Base-by-base conservation (phyloP, 2,888 invertebrate genomes). In the Cerastoderma edule region DNA sequence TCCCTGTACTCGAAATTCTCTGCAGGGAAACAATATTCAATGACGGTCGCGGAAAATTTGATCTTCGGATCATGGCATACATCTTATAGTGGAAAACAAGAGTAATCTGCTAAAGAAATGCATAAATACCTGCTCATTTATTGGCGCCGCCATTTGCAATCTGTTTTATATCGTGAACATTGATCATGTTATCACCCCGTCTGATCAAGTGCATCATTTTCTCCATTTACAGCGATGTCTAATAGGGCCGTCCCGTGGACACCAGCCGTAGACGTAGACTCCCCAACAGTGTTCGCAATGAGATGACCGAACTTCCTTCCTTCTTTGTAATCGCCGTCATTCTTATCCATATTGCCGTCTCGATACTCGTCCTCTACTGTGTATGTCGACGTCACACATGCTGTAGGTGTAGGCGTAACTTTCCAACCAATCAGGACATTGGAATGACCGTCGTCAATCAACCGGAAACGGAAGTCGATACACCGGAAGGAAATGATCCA, bases 261-360 rank as follows among this genome's bases (percentile, higher is more conserved):
- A 48, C 50, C 2, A 22, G n/a, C 46, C n/a, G 66, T 8, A 32
- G n/a, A 27, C 33, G 66, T 48, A 48, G 16, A 4, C 48, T n/a
- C 32, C 24, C 28, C 8, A 50, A 19, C 32, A 10, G 16, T 27
- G 56, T 44, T 54, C 46, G 56, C 22, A 24, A 57, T 35, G 68
- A 68, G 56, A 68, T 68, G 68, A 56, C 46, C 13, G 68, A 68
- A 56, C 57, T 68, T 44, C 68, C 68, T 10, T 44, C 56, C 5
- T 46, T 68, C 30, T 56, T 56, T 46, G 56, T 68, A 19, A 56
- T 68, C 50, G 66, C 50, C 16, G 66, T 50, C 3, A 50, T 33
- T 22, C 27, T 66, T 6, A 50, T 66, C 22, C 50, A 50, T 24
- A 22, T 66, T 13, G 33, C 50, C 48, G 50, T 66, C 4, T 66